Evolutionary conservation across 2,888 invertebrate species (phyloP).

Genomic region (Phyllotreta striolata): DNA sequence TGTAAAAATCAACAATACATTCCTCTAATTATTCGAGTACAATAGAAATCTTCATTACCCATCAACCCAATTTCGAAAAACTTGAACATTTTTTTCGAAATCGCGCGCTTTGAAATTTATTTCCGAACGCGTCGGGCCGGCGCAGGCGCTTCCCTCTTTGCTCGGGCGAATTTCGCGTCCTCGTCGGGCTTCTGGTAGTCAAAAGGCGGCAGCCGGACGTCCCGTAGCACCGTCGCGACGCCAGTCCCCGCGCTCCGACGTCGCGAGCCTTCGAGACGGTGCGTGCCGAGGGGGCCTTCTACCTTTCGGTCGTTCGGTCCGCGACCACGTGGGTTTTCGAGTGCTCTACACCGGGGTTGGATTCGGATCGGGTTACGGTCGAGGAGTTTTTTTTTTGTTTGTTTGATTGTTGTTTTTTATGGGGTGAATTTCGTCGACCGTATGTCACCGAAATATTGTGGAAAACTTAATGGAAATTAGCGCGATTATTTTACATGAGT

Average conservation of each 20-base stretch:
- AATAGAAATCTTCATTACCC: too few species aligned
- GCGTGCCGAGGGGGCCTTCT: slow-evolving; percentile 15
- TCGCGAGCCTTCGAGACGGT: slow-evolving; percentile 7
- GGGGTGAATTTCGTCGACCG: slow-evolving; percentile 1
- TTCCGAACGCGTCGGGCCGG: too few species aligned
- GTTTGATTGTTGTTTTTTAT: background rate
- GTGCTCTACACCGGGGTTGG: slow-evolving; percentile 13
- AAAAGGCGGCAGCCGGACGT: slow-evolving; percentile 22
- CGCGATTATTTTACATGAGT: too few species aligned
- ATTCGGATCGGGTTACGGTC: slow-evolving; percentile 26
- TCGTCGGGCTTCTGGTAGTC: slow-evolving; percentile 20
- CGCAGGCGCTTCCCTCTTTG: slow-evolving; percentile 20
- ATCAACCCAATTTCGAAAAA: too few species aligned
- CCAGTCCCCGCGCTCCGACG: slow-evolving; percentile 1
- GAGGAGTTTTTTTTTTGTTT: slow-evolving; percentile 21
- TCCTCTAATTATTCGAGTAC: too few species aligned
- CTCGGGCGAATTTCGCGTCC: slow-evolving; percentile 10
- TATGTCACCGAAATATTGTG: slow-evolving; percentile 14
- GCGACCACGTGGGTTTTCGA: slow-evolving; percentile 18
- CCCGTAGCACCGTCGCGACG: slow-evolving; percentile 12
- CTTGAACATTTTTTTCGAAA: background rate
- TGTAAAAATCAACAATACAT: too few species aligned
- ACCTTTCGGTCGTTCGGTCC: background rate
- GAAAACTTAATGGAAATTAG: background rate
- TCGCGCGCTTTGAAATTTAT: slow-evolving; percentile 18